These are phyloP conservation scores for Peromyscus polionotus DNA, from an alignment of 2,113 vertebrate genomes.

Conservation along the genomic window DNA sequence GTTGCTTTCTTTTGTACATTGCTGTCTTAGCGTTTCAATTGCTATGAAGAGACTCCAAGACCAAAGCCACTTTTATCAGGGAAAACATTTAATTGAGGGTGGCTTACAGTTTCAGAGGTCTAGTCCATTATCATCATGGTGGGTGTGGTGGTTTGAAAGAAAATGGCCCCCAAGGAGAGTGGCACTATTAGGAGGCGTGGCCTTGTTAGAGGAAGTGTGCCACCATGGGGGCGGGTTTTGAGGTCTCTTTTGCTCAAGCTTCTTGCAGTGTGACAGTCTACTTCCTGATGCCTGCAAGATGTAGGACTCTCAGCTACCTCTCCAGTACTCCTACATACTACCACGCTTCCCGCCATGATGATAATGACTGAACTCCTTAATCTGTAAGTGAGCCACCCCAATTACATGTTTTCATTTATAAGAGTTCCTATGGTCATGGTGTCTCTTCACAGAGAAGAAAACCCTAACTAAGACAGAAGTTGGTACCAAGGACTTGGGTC, in stretches of 20 bases:
- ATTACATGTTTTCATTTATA: neutral
- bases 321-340: neutral
- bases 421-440: neutral
- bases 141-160: neutral
- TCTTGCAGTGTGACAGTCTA: neutral
- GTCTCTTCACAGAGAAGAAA: neutral
- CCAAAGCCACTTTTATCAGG: neutral
- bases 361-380: neutral
- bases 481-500: no score
- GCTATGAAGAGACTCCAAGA: neutral
- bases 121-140: neutral
- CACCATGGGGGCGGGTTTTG: neutral
- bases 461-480: neutral
- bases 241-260: neutral
- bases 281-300: neutral
- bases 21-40: neutral
- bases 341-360: neutral
- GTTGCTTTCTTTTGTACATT: neutral
- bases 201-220: neutral
- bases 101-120: neutral
- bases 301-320: neutral
- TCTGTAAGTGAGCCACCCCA: neutral
- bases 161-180: neutral
- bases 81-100: neutral
- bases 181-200: neutral